Conservation (phyloP, 2,888 invertebrate species). For the Tridacna gigas region DNA sequence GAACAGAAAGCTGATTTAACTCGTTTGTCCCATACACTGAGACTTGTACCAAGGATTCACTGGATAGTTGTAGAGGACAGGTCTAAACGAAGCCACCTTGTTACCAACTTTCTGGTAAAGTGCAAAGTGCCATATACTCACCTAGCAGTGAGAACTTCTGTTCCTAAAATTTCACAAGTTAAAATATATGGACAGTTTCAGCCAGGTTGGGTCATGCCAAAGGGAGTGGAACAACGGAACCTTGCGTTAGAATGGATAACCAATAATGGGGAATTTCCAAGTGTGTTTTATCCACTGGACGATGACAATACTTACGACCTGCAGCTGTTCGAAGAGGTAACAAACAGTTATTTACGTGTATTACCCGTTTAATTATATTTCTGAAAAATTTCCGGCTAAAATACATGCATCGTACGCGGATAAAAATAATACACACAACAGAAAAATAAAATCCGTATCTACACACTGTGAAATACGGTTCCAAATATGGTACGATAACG, state of each 20-base stretch:
- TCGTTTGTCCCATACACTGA: conserved; percentile 93
- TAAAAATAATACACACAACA: too few species aligned
- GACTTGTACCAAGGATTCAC: conserved; percentile 93
- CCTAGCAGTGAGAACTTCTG: conserved; percentile 89
- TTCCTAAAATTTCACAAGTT: conserved; percentile 71
- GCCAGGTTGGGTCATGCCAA: neutral
- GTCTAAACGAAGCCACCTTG: conserved; percentile 89
- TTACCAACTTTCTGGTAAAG: conserved; percentile 90
- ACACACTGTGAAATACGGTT: too few species aligned
- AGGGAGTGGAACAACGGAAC: neutral
- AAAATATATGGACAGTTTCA: neutral
- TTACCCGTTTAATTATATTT: too few species aligned
- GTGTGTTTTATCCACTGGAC: neutral
- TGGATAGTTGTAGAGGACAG: conserved; percentile 98
- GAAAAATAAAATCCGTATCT: too few species aligned
- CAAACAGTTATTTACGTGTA: too few species aligned
- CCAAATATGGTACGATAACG: too few species aligned
- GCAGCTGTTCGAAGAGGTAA: neutral
- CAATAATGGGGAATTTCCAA: neutral
- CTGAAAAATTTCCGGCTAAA: too few species aligned
- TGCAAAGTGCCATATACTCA: conserved; percentile 89
- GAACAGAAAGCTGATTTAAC: conserved; percentile 97
- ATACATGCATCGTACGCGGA: too few species aligned
- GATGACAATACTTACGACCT: conserved; percentile 2
- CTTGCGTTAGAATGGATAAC: conserved; percentile 3